phyloP scores from a whole-genome alignment of 2,888 invertebrate genomes.

The Thalpophila matura region DNA sequence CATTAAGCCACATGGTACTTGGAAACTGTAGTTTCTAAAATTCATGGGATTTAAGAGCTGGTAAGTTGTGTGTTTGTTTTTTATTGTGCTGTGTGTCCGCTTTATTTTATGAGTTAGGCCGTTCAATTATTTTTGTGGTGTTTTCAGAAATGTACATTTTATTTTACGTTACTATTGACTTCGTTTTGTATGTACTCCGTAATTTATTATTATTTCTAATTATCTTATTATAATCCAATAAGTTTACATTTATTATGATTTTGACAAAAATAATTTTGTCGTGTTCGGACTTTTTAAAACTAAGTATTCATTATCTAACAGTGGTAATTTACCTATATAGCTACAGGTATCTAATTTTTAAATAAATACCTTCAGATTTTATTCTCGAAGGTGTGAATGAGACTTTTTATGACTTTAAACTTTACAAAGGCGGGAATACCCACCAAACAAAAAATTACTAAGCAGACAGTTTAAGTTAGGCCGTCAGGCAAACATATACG shows the following conservation, averaged over 20 bases:
- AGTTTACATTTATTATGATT: too few relatives aligned
- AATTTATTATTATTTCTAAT: too few relatives aligned
- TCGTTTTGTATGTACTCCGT: too few relatives aligned
- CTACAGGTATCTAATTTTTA: neutral
- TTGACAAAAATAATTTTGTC: too few relatives aligned
- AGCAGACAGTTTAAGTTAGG: neutral
- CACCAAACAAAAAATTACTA: neutral
- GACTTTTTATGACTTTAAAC: slow-evolving; percentile 6
- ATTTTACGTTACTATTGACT: too few relatives aligned
- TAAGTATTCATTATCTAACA: too few relatives aligned
- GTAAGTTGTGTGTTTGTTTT: slow-evolving; percentile 72
- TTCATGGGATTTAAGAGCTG: slow-evolving; percentile 85
- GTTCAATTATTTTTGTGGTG: neutral
- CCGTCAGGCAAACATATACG: too few relatives aligned
- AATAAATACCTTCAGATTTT: neutral
- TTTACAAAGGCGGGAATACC: neutral
- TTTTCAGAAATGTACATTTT: neutral
- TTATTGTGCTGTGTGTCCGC: neutral
- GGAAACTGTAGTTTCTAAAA: slow-evolving; percentile 76
- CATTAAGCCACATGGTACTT: slow-evolving; percentile 72
- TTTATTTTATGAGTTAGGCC: slow-evolving; percentile 31
- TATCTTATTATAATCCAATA: too few relatives aligned
- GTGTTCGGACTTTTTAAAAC: too few relatives aligned
- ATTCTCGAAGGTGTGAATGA: slow-evolving; percentile 1
- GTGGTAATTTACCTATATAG: neutral